A percentile compares a stretch with the other conserved stretches of the same genome.
Conservation (phyloP, 1,140 invertebrate genomes). For the Lepidurus arcticus region DNA sequence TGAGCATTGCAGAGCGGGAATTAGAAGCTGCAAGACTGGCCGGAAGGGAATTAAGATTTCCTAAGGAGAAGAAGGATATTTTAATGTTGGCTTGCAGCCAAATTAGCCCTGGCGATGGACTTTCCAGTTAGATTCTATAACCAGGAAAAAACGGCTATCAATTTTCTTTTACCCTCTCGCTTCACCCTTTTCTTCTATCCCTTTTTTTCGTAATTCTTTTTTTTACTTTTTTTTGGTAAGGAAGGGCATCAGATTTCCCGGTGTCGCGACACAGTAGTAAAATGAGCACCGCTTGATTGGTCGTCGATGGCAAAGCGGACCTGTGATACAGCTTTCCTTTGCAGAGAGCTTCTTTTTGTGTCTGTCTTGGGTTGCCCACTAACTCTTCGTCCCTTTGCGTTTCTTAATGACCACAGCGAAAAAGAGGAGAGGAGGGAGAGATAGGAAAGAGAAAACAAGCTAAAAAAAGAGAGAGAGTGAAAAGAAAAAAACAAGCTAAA, state of each 20-base stretch:
- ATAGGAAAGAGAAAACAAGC: neutral
- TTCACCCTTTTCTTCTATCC: no score
- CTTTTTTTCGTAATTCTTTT: no score
- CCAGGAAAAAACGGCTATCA: neutral
- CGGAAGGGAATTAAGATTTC: constrained; percentile 83
- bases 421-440: neutral
- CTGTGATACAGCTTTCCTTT: neutral
- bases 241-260: neutral
- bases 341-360: neutral
- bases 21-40: constrained; percentile 81
- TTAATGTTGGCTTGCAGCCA: constrained; percentile 78
- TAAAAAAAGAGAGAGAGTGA: neutral
- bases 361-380: neutral
- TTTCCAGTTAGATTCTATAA: constrained; percentile 24
- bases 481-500: neutral
- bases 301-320: constrained; percentile 20
- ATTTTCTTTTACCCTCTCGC: no score
- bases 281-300: constrained; percentile 17
- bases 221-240: neutral
- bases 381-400: neutral
- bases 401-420: neutral
- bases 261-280: neutral
- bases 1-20: constrained; percentile 77
- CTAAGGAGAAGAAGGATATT: constrained; percentile 93
- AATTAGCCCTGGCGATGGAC: constrained; percentile 43